Evolutionary conservation across 23 tunicate species (phyloP).

Genomic region (Halocynthia roretzi): DNA sequence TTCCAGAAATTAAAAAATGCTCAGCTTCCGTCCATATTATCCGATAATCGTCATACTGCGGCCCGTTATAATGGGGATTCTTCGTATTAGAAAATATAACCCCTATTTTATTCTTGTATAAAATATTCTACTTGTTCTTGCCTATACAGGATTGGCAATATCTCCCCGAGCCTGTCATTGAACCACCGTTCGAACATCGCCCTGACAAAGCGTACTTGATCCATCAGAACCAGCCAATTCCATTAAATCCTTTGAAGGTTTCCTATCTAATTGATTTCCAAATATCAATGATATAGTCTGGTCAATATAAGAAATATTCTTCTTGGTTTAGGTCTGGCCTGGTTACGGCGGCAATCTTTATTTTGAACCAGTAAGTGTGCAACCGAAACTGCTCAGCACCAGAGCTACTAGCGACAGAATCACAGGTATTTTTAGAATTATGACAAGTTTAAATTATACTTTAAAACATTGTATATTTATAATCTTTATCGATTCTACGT

Average conservation of each 20-base stretch:
- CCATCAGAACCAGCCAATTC: conserved; percentile 56
- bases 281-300: neutral
- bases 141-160: conserved; percentile 18
- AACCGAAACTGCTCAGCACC: conserved; percentile 50
- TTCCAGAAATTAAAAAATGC: too few species aligned
- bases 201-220: conserved; percentile 64
- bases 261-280: neutral
- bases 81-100: too few species aligned
- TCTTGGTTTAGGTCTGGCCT: conserved; percentile 57
- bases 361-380: conserved; percentile 61
- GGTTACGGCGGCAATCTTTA: conserved; percentile 84
- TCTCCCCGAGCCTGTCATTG: conserved; percentile 31
- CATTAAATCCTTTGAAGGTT: conserved; percentile 58
- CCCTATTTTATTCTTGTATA: neutral
- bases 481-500: conserved; percentile 3
- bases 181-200: conserved; percentile 75
- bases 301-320: neutral
- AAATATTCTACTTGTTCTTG: neutral
- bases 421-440: conserved; percentile 5
- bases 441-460: neutral
- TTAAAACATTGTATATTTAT: neutral
- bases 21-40: too few species aligned
- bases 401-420: conserved; percentile 18
- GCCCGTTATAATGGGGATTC: too few species aligned
- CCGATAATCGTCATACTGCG: too few species aligned